Evolutionary conservation across 2,888 invertebrate species (phyloP), one percentile per base, ranked within the genome.

Genomic region (Erebia aethiops): DNA sequence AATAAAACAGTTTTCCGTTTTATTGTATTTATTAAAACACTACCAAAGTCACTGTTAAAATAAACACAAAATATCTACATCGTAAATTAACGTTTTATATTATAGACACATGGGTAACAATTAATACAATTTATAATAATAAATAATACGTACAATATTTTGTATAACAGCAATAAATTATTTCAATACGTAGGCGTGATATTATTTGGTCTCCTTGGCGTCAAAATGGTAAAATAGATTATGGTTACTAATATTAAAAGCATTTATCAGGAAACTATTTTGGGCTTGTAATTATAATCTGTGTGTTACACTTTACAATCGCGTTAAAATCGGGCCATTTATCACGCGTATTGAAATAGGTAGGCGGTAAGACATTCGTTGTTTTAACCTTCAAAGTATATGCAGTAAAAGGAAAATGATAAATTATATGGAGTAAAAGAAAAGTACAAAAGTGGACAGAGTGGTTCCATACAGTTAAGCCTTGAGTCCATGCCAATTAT

Each of bases 241-340:
- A 69, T 56, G 56, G 57, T 26, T 21, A 63, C 58, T 64, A 67
- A 57, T 43, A 71, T 62, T 62, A 16, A 70, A 66, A 67, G 35
- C 69, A 68, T 70, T 70, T 61, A 70, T 67, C 67, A 75, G 72
- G 73, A 75, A 75, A 71, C 69, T 65, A 69, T 62, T 57, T 41
- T 71, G 68, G 61, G 67, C 65, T 67, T 65, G 56, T 73, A 73
- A 71, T 73, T 71, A 71, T 68, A 70, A 72, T 46, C 49, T 18
- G 46, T 49, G 69, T n/a, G n/a, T n/a, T 58, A 52, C 56, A 57
- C 60, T 26, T 26, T 26, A 70, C 61, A 61, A 61, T 46, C 16
- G 46, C 61, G 71, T 74, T 70, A 71, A 75, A 72, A 74, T 74
- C 69, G 60, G 67, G 65, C 67, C 68, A 75, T 77, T 76, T 74